Evolutionary conservation across 1,140 invertebrate genomes (phyloP).

Genomic region (Latrodectus geometricus): DNA sequence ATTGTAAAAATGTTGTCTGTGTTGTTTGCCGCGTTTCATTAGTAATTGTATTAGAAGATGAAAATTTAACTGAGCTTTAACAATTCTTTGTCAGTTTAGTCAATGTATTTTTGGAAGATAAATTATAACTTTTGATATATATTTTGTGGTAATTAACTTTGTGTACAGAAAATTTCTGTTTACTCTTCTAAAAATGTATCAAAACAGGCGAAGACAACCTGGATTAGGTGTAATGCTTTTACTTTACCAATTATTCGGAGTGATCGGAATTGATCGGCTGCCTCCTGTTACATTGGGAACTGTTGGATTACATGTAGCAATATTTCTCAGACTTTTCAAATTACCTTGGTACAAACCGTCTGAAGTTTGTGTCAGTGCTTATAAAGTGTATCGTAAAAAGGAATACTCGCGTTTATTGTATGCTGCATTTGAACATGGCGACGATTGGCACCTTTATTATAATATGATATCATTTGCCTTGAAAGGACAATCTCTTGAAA

Average conservation of each 20-base stretch:
- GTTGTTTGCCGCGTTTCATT: too few species aligned
- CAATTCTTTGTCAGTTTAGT: too few species aligned
- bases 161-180: too few species aligned
- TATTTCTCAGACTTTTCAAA: conserved; percentile 66
- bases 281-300: conserved; percentile 75
- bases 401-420: conserved; percentile 75
- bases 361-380: conserved; percentile 75
- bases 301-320: conserved; percentile 69
- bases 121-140: too few species aligned
- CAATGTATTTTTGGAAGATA: too few species aligned
- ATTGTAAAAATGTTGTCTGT: too few species aligned
- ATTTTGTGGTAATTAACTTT: too few species aligned
- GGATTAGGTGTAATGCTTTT: conserved; percentile 67
- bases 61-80: too few species aligned
- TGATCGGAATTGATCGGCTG: conserved; percentile 74
- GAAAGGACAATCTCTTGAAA: conserved; percentile 74
- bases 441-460: conserved; percentile 81
- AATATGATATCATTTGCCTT: conserved; percentile 80
- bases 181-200: conserved; percentile 9
- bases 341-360: conserved; percentile 72
- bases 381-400: conserved; percentile 71
- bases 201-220: conserved; percentile 63
- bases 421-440: conserved; percentile 77
- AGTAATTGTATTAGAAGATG: too few species aligned
- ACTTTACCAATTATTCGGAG: conserved; percentile 68